These are phyloP conservation scores for Exaiptasia diaphana DNA, from an alignment of 64 coral and sea anemone genomes.

Conservation along the genomic window DNA sequence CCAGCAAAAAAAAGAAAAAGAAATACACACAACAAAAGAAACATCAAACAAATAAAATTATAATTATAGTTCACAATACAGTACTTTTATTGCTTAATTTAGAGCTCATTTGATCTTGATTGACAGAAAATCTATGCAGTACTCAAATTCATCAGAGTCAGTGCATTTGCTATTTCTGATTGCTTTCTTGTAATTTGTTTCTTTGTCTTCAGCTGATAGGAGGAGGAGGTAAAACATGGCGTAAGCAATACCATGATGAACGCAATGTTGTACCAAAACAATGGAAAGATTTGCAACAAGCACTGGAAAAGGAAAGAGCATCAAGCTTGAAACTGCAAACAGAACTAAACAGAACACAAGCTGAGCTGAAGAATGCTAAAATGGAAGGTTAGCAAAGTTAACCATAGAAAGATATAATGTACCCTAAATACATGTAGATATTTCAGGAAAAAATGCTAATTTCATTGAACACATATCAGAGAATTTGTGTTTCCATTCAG, in stretches of 20 bases:
- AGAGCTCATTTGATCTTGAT: not conserved
- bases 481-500: slow-evolving; percentile 2
- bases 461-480: no score
- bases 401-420: not conserved
- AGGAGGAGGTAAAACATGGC: slow-evolving; percentile 75
- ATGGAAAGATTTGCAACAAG: slow-evolving; percentile 94
- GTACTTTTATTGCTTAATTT: no score
- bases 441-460: not conserved
- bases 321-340: slow-evolving; percentile 79
- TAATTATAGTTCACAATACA: not conserved
- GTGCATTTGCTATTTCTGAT: not conserved
- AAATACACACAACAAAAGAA: not conserved
- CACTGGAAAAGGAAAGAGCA: slow-evolving; percentile 88
- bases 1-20: no score
- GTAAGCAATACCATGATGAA: slow-evolving; percentile 75
- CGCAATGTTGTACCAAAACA: slow-evolving; percentile 84
- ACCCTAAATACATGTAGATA: not conserved
- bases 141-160: not conserved
- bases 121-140: not conserved
- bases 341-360: slow-evolving; percentile 74
- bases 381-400: slow-evolving; percentile 67
- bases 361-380: slow-evolving; percentile 66
- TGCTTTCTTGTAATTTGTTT: not conserved
- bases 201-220: slow-evolving; percentile 50
- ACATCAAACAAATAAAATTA: not conserved